Base-by-base conservation (phyloP, 2,888 invertebrate species). In the Luperina nickerlii region DNA sequence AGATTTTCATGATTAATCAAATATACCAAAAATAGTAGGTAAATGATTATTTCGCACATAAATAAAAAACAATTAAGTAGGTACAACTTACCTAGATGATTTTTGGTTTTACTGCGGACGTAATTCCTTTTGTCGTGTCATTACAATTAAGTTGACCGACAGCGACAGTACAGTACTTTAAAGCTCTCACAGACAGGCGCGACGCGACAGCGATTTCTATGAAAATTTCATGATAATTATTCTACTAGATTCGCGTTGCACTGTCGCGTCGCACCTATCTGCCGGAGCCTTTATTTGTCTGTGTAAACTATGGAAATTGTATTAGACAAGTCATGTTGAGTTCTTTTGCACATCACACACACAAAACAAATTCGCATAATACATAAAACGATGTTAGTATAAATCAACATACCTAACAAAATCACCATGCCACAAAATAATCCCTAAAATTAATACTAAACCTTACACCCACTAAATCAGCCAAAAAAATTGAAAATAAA, bases 401-500 rank as follows among this genome's bases (percentile, higher is more conserved):
- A 60, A 74, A 67, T 42, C n/a, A 51, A 38, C 13, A n/a, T 11
- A 38, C 13, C 20, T 11, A 18, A 54, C 11, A 7, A 68, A 48
- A 11, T 6, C 20, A 20, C 15, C 0, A n/a, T 8, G 20, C 15
- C 9, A 38, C 38, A 75, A 69, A 48, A 60, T 48, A 27, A 54
- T 18, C 48, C 32, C n/a, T 18, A n/a, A 63, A 15, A 62, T 45
- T 27, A 68, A 63, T 27, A 54, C 27, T n/a, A 54, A 62, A 48
- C 18, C 18, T 63, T 24, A 72, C 65, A 62, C 18, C 15, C 24
- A 78, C 13, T 38, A 63, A 60, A 48, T n/a, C 32, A 42, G 11
- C 9, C 18, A 70, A 74, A 75, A 70, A 77, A 63, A 1, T 2
- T 6, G 27, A 54, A 66, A 48, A 70, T 24, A 69, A 51, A 65